Evolutionary conservation across 2,113 vertebrate species (phyloP).

Genomic region (Protobothrops mucrosquamatus): DNA sequence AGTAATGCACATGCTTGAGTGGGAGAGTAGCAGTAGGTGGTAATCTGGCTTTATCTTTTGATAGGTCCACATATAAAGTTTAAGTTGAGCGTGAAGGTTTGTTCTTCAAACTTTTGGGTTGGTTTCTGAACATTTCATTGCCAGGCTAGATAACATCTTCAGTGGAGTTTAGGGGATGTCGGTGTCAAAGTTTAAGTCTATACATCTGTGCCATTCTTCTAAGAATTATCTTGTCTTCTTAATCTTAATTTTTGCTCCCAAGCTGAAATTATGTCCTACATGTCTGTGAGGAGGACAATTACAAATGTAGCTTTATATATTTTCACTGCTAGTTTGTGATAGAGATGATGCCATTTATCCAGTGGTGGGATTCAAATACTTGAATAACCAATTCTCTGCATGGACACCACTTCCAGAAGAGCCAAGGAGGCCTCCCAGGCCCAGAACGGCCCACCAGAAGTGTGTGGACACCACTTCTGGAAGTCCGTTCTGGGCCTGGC

Average conservation of each 20-base stretch:
- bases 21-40: not conserved
- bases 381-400: too few species aligned
- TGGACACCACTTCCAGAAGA: too few species aligned
- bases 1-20: not conserved
- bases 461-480: too few species aligned
- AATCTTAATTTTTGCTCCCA: not conserved
- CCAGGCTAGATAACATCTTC: not conserved
- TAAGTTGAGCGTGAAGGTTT: not conserved
- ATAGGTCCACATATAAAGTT: not conserved
- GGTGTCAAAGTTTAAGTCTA: not conserved
- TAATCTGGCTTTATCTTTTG: not conserved
- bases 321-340: not conserved
- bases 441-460: too few species aligned
- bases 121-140: not conserved
- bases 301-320: not conserved
- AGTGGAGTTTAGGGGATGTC: not conserved
- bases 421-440: too few species aligned
- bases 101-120: not conserved
- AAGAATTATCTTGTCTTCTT: not conserved
- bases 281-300: not conserved
- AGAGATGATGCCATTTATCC: not conserved
- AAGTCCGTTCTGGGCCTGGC: too few species aligned
- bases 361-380: too few species aligned
- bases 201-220: not conserved
- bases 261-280: not conserved